phyloP scores from a whole-genome alignment of 1,140 invertebrate genomes.

The Drosophila paulistorum region DNA sequence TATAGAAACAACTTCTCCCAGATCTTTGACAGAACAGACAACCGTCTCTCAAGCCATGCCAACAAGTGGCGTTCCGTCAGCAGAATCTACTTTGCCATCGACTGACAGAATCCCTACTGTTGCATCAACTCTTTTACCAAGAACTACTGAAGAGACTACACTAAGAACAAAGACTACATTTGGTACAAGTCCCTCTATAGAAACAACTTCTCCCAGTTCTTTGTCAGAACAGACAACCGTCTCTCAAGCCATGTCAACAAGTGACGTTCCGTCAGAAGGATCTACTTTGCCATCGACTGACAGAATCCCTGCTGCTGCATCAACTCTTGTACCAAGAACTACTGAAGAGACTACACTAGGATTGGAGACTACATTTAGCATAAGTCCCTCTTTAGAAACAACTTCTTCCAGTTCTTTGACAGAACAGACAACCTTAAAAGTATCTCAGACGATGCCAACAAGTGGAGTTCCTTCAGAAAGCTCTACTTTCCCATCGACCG shows the following conservation, averaged over 20 bases:
- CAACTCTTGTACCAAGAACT: not conserved
- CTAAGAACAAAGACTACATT: not conserved
- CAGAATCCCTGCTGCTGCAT: not conserved
- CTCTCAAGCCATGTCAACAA: no score
- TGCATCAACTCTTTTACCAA: not conserved
- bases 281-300: not conserved
- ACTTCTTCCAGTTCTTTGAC: no score
- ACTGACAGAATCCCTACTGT: not conserved
- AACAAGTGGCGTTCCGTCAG: not conserved
- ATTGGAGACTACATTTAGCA: not conserved
- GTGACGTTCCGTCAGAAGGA: not conserved
- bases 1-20: not conserved
- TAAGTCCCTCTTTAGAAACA: no score
- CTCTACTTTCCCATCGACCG: not conserved
- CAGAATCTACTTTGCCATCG: not conserved
- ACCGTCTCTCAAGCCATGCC: not conserved
- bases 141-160: not conserved
- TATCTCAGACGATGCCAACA: no score
- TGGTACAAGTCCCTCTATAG: not conserved
- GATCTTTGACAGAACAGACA: not conserved
- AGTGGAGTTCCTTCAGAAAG: not conserved
- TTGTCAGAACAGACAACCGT: not conserved
- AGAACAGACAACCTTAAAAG: no score
- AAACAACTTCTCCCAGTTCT: not conserved
- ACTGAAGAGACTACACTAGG: not conserved